Base-by-base conservation (phyloP, 2,797 vertebrate genomes). In the Ceryle rudis region DNA sequence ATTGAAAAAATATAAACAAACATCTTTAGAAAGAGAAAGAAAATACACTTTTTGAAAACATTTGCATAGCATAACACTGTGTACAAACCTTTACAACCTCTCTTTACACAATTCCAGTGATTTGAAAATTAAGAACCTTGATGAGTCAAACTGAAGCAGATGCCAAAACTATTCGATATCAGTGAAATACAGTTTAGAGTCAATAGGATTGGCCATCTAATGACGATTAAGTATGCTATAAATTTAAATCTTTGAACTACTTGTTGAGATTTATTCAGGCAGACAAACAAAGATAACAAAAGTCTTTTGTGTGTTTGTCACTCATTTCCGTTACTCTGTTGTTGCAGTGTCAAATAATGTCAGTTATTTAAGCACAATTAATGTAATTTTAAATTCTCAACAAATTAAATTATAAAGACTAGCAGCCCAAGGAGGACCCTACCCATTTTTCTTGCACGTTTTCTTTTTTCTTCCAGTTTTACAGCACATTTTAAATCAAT, bases 211-310 rank as follows among this genome's bases (percentile, higher is more conserved):
- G 97, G 97, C 97, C 98, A 75, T 98, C 98, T 98, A 98, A 98
- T 98, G 97, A 98, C 82, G 86, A 98, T 98, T 98, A 98, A 98
- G 97, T 98, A 97, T 97, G 97, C 97, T 98, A 98, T 98, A 98
- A 98, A 98, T 98, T 98, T 98, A 98, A 98, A 98, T 98, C 98
- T 98, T 98, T 98, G 97, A 98, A 98, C 97, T 98, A 98, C 98
- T 98, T 98, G 98, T 98, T 98, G 98, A 98, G 98, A 98, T 98
- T 98, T 98, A 98, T 98, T 98, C 98, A 98, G 98, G 98, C 98
- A 98, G 98, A 98, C 98, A 98, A 98, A 98, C 98, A 98, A 98
- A 98, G 98, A 98, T 98, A 98, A 98, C 98, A 98, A 98, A 98
- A 98, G 98, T 98, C 98, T 98, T 98, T 98, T 98, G 98, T 98